Conservation (phyloP, 2,113 vertebrate species). For the Recurvirostra avosetta region DNA sequence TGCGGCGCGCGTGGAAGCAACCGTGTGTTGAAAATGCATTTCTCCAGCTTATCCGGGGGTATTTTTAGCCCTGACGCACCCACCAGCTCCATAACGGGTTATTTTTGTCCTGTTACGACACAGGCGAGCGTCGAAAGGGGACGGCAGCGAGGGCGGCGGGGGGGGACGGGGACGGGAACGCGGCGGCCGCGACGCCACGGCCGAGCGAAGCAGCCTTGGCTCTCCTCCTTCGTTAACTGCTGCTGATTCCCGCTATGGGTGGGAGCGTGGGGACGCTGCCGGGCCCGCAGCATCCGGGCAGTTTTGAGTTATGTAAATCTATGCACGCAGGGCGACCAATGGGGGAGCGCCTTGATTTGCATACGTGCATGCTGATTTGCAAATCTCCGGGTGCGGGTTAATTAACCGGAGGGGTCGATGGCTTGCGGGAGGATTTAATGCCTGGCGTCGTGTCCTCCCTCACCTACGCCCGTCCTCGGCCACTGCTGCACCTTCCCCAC, state of each 20-base stretch:
- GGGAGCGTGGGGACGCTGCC: rapidly evolving
- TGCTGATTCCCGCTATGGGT: background rate
- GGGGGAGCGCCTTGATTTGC: background rate
- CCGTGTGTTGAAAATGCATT: background rate
- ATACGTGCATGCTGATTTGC: background rate
- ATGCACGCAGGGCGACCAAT: background rate
- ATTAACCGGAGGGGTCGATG: background rate
- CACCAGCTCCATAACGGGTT: background rate
- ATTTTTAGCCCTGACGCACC: conserved; percentile 40
- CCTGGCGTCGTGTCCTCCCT: rapidly evolving
- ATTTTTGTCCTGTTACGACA: background rate
- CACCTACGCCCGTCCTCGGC: rapidly evolving
- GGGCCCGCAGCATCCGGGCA: background rate
- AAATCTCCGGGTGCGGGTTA: background rate
- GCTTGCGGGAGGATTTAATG: background rate
- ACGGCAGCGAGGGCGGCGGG: background rate
- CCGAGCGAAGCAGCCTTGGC: background rate
- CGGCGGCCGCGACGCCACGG: rapidly evolving
- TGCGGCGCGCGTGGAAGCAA: background rate
- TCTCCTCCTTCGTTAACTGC: background rate
- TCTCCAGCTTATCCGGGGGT: background rate
- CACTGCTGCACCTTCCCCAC: background rate
- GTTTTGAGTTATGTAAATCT: background rate
- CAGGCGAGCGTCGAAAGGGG: background rate
- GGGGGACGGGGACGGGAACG: background rate